Conservation (phyloP, 1,140 invertebrate genomes). For the Trachymyrmex septentrionalis region DNA sequence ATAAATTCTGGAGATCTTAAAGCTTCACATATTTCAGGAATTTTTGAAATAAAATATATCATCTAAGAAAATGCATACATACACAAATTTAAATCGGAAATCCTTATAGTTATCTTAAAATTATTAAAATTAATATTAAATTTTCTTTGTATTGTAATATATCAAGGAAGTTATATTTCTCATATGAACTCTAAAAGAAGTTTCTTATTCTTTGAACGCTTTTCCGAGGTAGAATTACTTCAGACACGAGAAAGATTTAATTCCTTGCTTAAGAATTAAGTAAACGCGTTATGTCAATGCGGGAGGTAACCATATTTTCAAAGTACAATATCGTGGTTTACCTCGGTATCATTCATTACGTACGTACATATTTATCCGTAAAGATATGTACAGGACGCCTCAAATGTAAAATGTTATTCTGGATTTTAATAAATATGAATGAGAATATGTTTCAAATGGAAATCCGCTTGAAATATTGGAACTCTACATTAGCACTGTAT, state of each 20-base stretch:
- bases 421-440: not conserved
- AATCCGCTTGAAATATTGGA: not conserved
- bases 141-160: not conserved
- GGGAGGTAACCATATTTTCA: not conserved
- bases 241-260: not conserved
- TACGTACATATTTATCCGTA: not conserved
- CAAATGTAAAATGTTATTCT: not conserved
- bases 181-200: not conserved
- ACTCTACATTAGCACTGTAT: not conserved
- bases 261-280: not conserved
- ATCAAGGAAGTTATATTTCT: not conserved
- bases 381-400: not conserved
- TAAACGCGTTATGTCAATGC: not conserved
- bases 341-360: slow-evolving; percentile 7
- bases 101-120: not conserved
- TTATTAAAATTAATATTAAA: not conserved
- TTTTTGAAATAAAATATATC: not conserved
- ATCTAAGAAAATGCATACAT: not conserved
- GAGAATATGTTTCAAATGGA: not conserved
- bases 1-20: not conserved
- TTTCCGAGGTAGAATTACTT: not conserved
- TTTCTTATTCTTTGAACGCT: not conserved
- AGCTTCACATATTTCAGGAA: not conserved
- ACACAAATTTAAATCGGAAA: not conserved
- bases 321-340: not conserved